A percentile compares a stretch with the other conserved stretches of the same genome.
These are phyloP conservation scores for Eristalis pertinax DNA, from an alignment of 2,888 invertebrate species.

Conservation along the genomic window DNA sequence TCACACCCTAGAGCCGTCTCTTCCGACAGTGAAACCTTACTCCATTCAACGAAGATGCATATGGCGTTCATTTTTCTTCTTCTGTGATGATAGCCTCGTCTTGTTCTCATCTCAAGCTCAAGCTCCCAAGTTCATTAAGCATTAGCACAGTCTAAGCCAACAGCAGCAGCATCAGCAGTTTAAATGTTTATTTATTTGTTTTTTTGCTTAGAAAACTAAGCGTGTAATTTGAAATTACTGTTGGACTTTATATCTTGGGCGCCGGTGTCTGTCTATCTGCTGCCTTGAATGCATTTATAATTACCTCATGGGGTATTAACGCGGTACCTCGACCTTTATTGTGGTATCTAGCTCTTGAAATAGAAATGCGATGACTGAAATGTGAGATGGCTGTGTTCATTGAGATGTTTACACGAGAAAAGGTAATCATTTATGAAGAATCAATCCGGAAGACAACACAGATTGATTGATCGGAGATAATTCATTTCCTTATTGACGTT, in stretches of 20 bases:
- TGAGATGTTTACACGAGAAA: neutral
- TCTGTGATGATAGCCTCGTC: neutral
- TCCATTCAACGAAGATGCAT: neutral
- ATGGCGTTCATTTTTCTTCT: neutral
- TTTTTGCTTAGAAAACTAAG: neutral
- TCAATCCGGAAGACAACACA: slow-evolving; percentile 62
- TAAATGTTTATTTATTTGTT: neutral
- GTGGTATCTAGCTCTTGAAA: slow-evolving; percentile 16
- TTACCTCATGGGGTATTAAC: neutral
- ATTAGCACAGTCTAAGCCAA: neutral
- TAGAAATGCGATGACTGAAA: neutral
- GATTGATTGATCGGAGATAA: slow-evolving; percentile 46
- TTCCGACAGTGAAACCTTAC: neutral
- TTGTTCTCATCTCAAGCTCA: neutral
- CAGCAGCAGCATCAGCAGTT: neutral
- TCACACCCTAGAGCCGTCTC: neutral
- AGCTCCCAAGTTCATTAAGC: neutral
- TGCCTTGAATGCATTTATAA: neutral
- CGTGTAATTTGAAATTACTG: neutral
- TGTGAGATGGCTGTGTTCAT: neutral
- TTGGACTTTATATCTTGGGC: neutral
- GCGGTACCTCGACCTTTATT: slow-evolving; percentile 26
- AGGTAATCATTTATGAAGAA: slow-evolving; percentile 19
- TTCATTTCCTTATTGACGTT: slow-evolving; percentile 11
- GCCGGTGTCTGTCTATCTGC: neutral